Base-by-base conservation (phyloP, 2,797 vertebrate genomes). In the Falco biarmicus region DNA sequence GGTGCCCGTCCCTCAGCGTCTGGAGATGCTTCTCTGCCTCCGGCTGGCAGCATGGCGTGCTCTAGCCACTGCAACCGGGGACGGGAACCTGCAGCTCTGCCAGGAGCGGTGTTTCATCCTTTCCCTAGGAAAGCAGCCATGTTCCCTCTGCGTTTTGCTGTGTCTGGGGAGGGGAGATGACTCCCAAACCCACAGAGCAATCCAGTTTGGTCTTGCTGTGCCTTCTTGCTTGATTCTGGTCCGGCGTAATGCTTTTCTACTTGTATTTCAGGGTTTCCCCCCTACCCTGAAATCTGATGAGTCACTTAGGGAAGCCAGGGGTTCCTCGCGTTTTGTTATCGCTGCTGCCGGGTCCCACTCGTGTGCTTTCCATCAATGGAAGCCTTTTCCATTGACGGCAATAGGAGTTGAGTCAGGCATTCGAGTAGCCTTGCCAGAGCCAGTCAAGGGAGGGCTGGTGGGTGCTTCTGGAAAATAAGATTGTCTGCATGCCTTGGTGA, bases 401-500 rank as follows among this genome's bases (percentile, higher is more conserved):
- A n/a, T 10, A 63, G 61, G 80, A 63, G 24, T 54, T 85, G 81
- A 77, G 77, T 87, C 92, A 93, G 54, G 43, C 28, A 0, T 34
- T 77, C 0, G 2, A 65, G 63, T 13, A 81, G 85, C 70, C 34
- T 21, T 78, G 68, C 76, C 74, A 93, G 80, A 88, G 63, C 47
- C 71, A 83, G 64, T 76, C 81, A 47, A 91, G 25, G 63, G 77
- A 79, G 39, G 61, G 60, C 73, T 89, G 75, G 61, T 94, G 95
- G 91, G 84, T 95, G 81, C 93, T 73, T 80, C 76, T 94, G 80
- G 61, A 87, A 83, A 83, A 60, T 63, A 74, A 50, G 77, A 88
- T 77, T 70, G 59, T 79, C 87, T 15, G 4, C 70, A 54, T 84
- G 79, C 85, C 90, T 90, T 81, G 76, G 41, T 90, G 74, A 86